Evolutionary conservation across 1,140 invertebrate species (phyloP).

Genomic region (Orius insidiosus): DNA sequence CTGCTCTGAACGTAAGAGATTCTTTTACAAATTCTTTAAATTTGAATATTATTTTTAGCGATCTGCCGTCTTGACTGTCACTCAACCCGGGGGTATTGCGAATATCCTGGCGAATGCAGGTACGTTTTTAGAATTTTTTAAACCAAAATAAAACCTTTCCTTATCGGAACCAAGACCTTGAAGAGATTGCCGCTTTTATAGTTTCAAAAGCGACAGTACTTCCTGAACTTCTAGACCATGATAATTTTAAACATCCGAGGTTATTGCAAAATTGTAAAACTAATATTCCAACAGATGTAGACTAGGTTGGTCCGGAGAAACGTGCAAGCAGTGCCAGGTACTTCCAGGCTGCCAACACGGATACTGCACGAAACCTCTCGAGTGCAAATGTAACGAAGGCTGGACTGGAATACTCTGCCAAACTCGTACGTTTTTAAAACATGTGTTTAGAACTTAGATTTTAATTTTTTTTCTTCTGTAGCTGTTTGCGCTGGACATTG

Average conservation of each 20-base stretch:
- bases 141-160: not conserved
- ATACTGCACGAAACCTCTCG: slow-evolving; percentile 61
- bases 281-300: slow-evolving; percentile 37
- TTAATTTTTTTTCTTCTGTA: slow-evolving; percentile 25
- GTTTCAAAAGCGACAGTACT: no score
- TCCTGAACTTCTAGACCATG: not conserved
- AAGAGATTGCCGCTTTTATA: no score
- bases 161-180: not conserved
- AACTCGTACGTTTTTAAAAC: slow-evolving; percentile 43
- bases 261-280: no score
- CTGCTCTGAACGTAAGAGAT: slow-evolving; percentile 54
- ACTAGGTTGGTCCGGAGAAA: slow-evolving; percentile 63
- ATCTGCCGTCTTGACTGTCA: slow-evolving; percentile 63
- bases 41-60: slow-evolving; percentile 30
- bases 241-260: not conserved
- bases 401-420: slow-evolving; percentile 77
- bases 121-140: slow-evolving; percentile 21
- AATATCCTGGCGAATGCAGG: slow-evolving; percentile 58
- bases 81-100: slow-evolving; percentile 62
- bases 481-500: slow-evolving; percentile 69
- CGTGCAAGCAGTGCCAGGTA: slow-evolving; percentile 60
- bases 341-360: slow-evolving; percentile 64
- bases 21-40: slow-evolving; percentile 8
- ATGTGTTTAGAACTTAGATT: slow-evolving; percentile 3
- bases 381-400: slow-evolving; percentile 70